phyloP scores from a whole-genome alignment of 2,113 vertebrate genomes.

The Ailurus styani region DNA sequence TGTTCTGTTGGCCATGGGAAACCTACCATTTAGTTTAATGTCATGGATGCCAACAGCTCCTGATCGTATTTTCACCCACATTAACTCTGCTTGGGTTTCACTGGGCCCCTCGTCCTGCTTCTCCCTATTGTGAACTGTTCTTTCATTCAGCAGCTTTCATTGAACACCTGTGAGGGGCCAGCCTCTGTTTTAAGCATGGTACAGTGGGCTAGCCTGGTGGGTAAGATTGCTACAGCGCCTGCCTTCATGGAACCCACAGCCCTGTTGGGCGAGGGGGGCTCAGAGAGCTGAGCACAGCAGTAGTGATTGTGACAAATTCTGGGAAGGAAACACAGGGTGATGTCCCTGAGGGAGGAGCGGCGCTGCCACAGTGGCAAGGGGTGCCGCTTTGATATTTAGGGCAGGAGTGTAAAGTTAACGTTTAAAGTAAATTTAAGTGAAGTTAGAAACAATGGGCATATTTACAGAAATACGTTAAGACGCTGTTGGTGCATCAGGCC shows the following conservation, averaged over 20 bases:
- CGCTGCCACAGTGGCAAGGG: too few species aligned
- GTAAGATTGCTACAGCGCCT: not conserved
- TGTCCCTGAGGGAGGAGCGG: not conserved
- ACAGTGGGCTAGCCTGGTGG: accelerated
- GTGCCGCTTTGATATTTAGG: not conserved
- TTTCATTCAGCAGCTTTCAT: not conserved
- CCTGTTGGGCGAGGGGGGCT: not conserved
- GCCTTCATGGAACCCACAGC: not conserved
- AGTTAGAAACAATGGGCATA: not conserved
- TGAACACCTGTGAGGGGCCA: not conserved
- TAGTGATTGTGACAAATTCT: accelerated
- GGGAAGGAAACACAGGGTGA: not conserved
- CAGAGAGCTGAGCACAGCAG: not conserved
- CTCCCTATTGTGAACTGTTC: not conserved
- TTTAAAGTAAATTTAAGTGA: not conserved
- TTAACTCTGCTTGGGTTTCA: not conserved
- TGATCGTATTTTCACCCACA: not conserved
- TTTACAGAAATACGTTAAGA: not conserved
- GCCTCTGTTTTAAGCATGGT: not conserved
- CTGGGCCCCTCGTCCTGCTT: accelerated
- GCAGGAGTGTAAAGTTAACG: not conserved
- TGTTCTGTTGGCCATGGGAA: accelerated
- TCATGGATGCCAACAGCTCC: not conserved
- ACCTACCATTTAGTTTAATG: not conserved
- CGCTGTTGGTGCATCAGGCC: not conserved